Conservation (phyloP, 2,888 invertebrate genomes). For the Serripes groenlandicus region DNA sequence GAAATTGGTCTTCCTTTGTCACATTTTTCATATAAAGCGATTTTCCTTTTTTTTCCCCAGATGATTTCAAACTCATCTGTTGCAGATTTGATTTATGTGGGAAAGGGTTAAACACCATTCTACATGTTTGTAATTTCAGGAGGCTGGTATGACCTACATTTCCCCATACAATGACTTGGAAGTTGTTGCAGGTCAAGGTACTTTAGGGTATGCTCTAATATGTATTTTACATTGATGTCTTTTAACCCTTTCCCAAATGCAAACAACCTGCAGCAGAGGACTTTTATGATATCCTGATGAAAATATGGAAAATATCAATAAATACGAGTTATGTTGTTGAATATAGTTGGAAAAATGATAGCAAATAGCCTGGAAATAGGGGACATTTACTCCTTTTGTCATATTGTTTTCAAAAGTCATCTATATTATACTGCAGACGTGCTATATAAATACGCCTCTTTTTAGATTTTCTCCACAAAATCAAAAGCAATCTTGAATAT, state of each 20-base stretch:
- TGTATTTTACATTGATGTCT: not conserved
- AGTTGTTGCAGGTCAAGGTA: slow-evolving; percentile 78
- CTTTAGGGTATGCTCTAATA: slow-evolving; percentile 72
- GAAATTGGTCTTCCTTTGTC: no score
- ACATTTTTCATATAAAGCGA: no score
- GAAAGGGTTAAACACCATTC: not conserved
- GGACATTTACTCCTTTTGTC: not conserved
- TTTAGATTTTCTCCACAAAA: no score
- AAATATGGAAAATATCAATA: not conserved
- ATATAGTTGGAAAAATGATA: not conserved
- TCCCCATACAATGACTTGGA: slow-evolving; percentile 81
- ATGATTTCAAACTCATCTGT: no score
- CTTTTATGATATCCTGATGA: no score
- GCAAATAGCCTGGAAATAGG: no score
- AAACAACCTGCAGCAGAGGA: not conserved
- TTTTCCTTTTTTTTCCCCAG: no score
- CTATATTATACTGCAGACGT: not conserved
- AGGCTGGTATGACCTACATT: slow-evolving; percentile 64
- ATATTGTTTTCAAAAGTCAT: not conserved
- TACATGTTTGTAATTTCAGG: slow-evolving; percentile 20
- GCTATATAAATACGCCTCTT: no score
- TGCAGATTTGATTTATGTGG: no score
- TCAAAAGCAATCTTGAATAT: no score
- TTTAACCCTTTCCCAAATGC: not conserved
- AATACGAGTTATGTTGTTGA: not conserved